Percentiles rank a stretch among this genome's conserved stretches.
These are phyloP conservation scores for Accipiter cooperii DNA, from an alignment of 2,113 vertebrate species.

Conservation along the genomic window DNA sequence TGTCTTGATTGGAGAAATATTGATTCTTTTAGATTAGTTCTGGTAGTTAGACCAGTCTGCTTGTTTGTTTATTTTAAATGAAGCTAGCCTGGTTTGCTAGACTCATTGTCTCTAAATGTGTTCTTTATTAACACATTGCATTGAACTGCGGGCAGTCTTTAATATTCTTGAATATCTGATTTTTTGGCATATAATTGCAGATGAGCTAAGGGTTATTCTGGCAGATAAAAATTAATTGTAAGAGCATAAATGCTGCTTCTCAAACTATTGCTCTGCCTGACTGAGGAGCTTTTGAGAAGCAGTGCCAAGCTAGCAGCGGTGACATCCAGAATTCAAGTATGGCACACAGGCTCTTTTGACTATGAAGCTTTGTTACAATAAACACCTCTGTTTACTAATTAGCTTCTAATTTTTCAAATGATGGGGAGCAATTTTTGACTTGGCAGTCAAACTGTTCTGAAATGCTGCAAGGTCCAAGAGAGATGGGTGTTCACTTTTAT, in stretches of 20 bases:
- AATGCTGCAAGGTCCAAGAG: neutral
- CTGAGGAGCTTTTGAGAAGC: conserved; percentile 2
- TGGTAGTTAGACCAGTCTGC: neutral
- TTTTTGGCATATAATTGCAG: neutral
- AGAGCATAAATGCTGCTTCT: neutral
- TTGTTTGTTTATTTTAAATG: neutral
- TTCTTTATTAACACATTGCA: neutral
- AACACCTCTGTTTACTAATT: neutral
- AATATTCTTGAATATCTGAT: neutral
- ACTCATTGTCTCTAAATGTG: neutral
- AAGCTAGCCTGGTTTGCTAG: neutral
- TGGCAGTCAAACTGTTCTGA: neutral
- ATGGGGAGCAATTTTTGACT: neutral
- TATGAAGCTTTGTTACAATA: neutral
- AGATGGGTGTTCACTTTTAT: neutral
- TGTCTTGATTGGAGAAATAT: neutral
- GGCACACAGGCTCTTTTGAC: neutral
- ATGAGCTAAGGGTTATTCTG: conserved; percentile 13
- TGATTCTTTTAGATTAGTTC: conserved; percentile 1
- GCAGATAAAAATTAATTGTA: neutral
- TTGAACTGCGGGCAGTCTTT: neutral
- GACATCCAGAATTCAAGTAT: neutral
- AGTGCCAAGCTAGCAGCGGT: neutral
- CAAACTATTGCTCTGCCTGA: neutral
- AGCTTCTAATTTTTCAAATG: neutral